Evolutionary conservation across 2,888 invertebrate species (phyloP).

Genomic region (Orthosia cruda): DNA sequence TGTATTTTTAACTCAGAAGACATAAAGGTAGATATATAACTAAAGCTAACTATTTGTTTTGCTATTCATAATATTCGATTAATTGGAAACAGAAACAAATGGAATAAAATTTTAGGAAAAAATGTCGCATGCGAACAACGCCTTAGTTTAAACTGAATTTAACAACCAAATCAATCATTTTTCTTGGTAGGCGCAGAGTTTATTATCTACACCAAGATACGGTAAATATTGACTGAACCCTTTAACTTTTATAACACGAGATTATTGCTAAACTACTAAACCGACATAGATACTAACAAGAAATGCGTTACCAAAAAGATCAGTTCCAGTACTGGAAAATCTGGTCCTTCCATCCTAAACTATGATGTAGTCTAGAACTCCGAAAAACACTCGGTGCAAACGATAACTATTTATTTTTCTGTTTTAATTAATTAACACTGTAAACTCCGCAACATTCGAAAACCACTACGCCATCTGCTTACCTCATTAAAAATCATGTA

Average conservation of each 20-base stretch:
- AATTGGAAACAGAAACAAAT: too few relatives aligned
- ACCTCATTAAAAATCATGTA: not conserved
- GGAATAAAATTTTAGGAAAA: not conserved
- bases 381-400: not conserved
- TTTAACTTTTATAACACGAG: not conserved
- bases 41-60: too few relatives aligned
- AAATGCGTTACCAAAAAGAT: not conserved
- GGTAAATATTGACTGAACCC: conserved; percentile 32
- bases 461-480: not conserved
- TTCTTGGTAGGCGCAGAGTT: conserved; percentile 28
- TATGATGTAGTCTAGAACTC: not conserved
- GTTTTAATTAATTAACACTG: not conserved
- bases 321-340: not conserved
- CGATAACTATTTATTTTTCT: not conserved
- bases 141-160: conserved; percentile 33
- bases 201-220: conserved; percentile 10
- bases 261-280: not conserved
- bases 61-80: too few relatives aligned
- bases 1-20: not conserved
- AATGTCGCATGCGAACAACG: conserved; percentile 24
- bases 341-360: not conserved
- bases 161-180: conserved; percentile 50
- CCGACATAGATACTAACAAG: not conserved
- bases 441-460: not conserved
- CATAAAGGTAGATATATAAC: not conserved